Conservation (phyloP, 2,113 vertebrate species). For the Danio rerio region GRCz12tu NC_133176.1:27413501-27414000, state of each 20-base stretch:
- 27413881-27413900: slow-evolving; percentile 6
- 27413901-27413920: not conserved
- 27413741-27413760: slow-evolving; percentile 12
- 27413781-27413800: slow-evolving; percentile 20
- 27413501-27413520: no score
- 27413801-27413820: slow-evolving; percentile 1
- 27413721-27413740: slow-evolving; percentile 7
- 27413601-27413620: no score
- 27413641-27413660: not conserved
- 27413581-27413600: no score
- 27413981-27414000: not conserved
- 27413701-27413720: slow-evolving; percentile 13
- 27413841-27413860: not conserved
- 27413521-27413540: no score
- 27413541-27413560: no score
- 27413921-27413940: not conserved
- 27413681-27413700: slow-evolving; percentile 1
- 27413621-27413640: not conserved
- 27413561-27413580: no score
- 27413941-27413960: not conserved
- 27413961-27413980: not conserved
- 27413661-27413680: not conserved
- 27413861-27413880: not conserved
- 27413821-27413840: not conserved
- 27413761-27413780: slow-evolving; percentile 24